Evolutionary conservation across 2,113 vertebrate genomes (phyloP).

Genomic region (Hiodon tergisus): DNA sequence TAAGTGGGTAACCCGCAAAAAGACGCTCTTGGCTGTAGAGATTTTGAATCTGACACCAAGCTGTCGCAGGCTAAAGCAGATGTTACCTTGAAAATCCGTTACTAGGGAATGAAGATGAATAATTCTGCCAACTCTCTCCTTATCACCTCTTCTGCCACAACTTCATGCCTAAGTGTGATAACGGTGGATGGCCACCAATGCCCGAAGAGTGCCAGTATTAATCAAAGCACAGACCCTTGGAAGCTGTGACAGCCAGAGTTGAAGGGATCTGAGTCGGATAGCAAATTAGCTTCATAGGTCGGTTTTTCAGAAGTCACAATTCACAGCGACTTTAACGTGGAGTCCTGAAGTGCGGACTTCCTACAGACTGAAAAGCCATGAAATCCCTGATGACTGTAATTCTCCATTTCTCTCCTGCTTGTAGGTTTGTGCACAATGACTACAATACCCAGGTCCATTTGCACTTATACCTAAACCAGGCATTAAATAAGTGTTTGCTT

Average conservation of each 20-base stretch:
- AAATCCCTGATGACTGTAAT: too few relatives aligned
- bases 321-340: background rate
- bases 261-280: background rate
- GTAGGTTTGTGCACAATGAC: too few relatives aligned
- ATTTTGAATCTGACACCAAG: background rate
- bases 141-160: background rate
- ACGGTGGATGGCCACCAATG: background rate
- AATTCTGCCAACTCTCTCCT: background rate
- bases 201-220: background rate
- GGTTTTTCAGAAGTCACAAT: background rate
- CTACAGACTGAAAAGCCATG: too few relatives aligned
- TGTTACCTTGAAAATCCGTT: constrained; percentile 14
- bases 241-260: background rate
- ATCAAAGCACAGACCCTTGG: background rate
- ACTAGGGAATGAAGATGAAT: constrained; percentile 2
- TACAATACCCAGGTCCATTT: too few relatives aligned
- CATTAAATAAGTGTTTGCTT: too few relatives aligned
- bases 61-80: constrained; percentile 4
- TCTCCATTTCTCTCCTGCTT: too few relatives aligned
- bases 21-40: background rate
- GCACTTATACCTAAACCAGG: too few relatives aligned
- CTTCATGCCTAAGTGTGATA: background rate
- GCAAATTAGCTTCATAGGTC: background rate
- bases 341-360: too few relatives aligned
- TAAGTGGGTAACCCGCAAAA: background rate